phyloP scores from a whole-genome alignment of 2,888 invertebrate genomes.

The Nymphalis urticae region DNA sequence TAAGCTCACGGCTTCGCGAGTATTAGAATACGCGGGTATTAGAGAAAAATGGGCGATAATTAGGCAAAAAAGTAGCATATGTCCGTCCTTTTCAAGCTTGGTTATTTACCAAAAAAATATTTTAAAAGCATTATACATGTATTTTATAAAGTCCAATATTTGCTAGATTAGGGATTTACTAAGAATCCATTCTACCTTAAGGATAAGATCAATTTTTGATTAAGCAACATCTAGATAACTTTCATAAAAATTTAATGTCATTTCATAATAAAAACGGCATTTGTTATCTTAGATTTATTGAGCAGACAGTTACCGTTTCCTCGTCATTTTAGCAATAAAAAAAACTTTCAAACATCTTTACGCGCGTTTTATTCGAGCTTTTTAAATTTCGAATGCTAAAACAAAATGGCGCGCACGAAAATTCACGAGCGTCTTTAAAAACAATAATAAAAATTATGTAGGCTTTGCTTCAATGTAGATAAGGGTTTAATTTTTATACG shows the following conservation, averaged over 20 bases:
- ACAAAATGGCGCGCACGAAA: conserved; percentile 63
- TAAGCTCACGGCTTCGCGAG: too few relatives aligned
- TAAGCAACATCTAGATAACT: conserved; percentile 1
- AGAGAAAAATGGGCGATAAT: too few relatives aligned
- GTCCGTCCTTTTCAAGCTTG: too few relatives aligned
- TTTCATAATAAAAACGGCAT: conserved; percentile 41
- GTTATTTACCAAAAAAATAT: too few relatives aligned
- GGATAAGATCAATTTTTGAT: conserved; percentile 7
- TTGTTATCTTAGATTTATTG: conserved; percentile 43
- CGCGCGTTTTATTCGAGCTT: conserved; percentile 57
- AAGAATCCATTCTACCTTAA: background rate
- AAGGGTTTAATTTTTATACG: conserved; percentile 76
- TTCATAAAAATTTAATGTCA: conserved; percentile 36
- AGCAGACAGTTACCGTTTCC: conserved; percentile 36
- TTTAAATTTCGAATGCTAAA: conserved; percentile 65
- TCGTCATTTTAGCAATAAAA: conserved; percentile 50
- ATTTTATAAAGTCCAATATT: too few relatives aligned
- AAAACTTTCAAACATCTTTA: conserved; percentile 50
- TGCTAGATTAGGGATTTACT: too few relatives aligned
- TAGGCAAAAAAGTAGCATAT: too few relatives aligned
- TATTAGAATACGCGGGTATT: too few relatives aligned
- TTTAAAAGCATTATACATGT: too few relatives aligned
- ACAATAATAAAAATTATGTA: conserved; percentile 72
- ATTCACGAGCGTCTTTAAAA: conserved; percentile 56
- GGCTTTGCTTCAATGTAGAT: conserved; percentile 48